Base-by-base conservation (phyloP, 2,888 invertebrate genomes). In the Tiliacea citrago region DNA sequence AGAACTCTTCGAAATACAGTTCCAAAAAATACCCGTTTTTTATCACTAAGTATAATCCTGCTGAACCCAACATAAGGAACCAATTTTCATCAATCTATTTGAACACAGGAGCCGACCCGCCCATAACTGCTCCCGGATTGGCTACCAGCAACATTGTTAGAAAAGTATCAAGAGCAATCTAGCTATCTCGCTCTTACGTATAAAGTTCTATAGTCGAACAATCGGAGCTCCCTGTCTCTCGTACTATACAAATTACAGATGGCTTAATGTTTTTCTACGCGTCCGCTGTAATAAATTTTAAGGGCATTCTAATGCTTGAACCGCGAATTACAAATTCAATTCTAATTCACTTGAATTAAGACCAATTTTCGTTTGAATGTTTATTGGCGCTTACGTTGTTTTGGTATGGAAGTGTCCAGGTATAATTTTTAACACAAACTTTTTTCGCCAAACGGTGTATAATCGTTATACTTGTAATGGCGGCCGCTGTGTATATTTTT, bases 221-320 rank as follows among this genome's bases (percentile, higher is more conserved):
- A 39, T 86, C 74, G 66, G 68, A 84, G 72, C 76, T 95, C 94
- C 91, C 94, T 77, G 86, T 96, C 91, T 75, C 84, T 68, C 94
- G 69, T 88, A 90, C 91, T 89, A 91, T 89, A 93, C 92, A 95
- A 94, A 95, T 95, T 95, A 94, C 93, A 91, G 91, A 94, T 94
- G 92, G 94, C 92, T 94, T 94, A 93, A 92, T 87, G 92, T 94
- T 96, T 94, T 95, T 94, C 94, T 94, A 94, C 94, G 88, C 89
- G 92, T 90, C 86, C 89, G 91, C 91, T 92, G 80, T 90, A 87
- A 90, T 90, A 89, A 87, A 89, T 88, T 92, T 94, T 93, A 91
- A 92, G 92, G 91, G 88, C 88, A 91, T 90, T 92, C 91, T 93
- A 93, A 90, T 88, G 83, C 75, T 75, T 55, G 53, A 1, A 9